Evolutionary conservation across 1,140 invertebrate species (phyloP).

Genomic region (Diabrotica virgifera): DNA sequence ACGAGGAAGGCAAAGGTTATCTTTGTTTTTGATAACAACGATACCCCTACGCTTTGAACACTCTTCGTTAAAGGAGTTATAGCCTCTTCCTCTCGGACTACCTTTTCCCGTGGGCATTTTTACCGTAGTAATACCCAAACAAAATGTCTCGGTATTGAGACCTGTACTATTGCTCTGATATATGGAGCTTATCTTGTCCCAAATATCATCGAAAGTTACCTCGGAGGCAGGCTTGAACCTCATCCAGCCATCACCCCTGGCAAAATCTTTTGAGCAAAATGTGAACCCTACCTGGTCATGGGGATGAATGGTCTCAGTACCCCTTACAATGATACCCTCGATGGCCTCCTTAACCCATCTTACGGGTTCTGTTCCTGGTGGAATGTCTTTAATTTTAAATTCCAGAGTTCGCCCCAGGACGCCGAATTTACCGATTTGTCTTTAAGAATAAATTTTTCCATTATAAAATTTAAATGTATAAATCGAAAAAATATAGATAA

Average conservation of each 20-base stretch:
- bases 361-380: not conserved
- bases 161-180: slow-evolving; percentile 9
- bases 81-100: not conserved
- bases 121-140: too few species aligned
- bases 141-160: too few species aligned
- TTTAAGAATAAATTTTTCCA: not conserved
- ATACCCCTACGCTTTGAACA: not conserved
- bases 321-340: not conserved
- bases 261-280: slow-evolving; percentile 13
- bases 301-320: not conserved
- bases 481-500: too few species aligned
- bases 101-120: too few species aligned
- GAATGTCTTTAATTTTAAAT: not conserved
- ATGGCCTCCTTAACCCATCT: not conserved
- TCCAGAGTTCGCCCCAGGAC: not conserved
- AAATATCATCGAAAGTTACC: slow-evolving; percentile 7
- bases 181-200: slow-evolving; percentile 4
- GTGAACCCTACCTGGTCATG: not conserved
- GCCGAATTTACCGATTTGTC: not conserved
- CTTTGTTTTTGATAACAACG: slow-evolving; percentile 1
- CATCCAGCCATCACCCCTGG: slow-evolving; percentile 4
- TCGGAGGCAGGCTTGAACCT: not conserved
- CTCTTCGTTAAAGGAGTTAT: not conserved
- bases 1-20: slow-evolving; percentile 15
- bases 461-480: too few species aligned